Evolutionary conservation across 2,797 vertebrate species (phyloP), one percentile per base, ranked within the genome.

Genomic region (Sphenodon punctatus): DNA sequence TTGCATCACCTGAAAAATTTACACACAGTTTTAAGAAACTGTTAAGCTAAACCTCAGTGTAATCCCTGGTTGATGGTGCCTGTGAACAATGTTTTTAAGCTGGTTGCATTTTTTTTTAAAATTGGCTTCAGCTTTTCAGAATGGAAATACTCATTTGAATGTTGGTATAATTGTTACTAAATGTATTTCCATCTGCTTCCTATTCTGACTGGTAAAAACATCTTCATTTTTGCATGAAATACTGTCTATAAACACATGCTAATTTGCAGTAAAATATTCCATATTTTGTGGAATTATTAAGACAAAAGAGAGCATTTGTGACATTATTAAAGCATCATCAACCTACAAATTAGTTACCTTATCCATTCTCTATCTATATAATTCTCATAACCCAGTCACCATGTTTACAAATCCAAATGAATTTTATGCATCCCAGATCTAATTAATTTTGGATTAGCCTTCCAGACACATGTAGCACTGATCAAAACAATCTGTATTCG

Each of bases 391-490:
- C 61, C 82, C 55, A 4, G 10, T 88, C 90, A 86, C 88, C 85
- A 61, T 89, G 89, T 88, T 93, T 93, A 93, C 83, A 88, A 93
- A 94, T 89, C 80, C 87, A 92, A 93, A 90, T 87, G 78, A 95
- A 93, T 88, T 81, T 73, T 90, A 75, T 79, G 79, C 55, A 78
- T 82, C 80, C 85, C 83, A 87, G 79, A 92, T 91, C 87, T 93
- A 94, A 94, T 93, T 95, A 92, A 94, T 92, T 93, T 92, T 85
- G 75, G 85, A 95, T 90, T 95, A 95, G 89, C 48, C 83, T 95
- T 82, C 71, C 72, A 91, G 87, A 82, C 88, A 84, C 60, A 88
- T 81, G 82, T 94, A 89, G 88, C 74, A 71, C 87, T 91, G 91
- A 94, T 94, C 87, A 93, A 91, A 95, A 94, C 80, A 93, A 94